Percentiles rank a stretch among this genome's conserved stretches.
Conservation (phyloP, 2,113 vertebrate species). For the Erythrocebus patas region DNA sequence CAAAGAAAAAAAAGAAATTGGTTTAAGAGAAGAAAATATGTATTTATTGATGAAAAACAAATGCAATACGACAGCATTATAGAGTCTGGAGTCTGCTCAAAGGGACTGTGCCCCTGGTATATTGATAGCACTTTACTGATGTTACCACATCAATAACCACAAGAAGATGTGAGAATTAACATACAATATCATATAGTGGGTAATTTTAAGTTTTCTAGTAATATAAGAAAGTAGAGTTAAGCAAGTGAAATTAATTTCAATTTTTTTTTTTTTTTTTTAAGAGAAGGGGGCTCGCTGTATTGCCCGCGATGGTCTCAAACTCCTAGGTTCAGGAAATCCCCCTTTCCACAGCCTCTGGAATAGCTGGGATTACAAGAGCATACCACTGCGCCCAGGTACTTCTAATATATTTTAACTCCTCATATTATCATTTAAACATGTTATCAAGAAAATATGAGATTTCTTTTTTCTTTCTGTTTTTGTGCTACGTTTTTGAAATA, state of each 20-base stretch:
- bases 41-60: not conserved
- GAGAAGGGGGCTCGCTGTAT: not conserved
- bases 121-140: not conserved
- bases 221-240: not conserved
- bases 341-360: not conserved
- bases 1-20: too few relatives aligned
- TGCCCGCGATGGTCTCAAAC: fast-evolving
- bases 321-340: not conserved
- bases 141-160: not conserved
- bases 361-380: not conserved
- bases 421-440: not conserved
- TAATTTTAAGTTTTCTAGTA: not conserved
- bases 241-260: not conserved
- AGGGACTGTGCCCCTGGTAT: not conserved
- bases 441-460: not conserved
- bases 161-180: not conserved
- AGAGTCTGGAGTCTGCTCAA: not conserved
- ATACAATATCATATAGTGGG: not conserved
- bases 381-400: not conserved
- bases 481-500: not conserved
- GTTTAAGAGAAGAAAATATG: not conserved
- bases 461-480: not conserved
- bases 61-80: not conserved
- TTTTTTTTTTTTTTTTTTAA: not conserved
- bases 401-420: not conserved